Evolutionary conservation across 1,140 invertebrate genomes (phyloP), one percentile per base, ranked within the genome.

Genomic region (Drosophila funebris): DNA sequence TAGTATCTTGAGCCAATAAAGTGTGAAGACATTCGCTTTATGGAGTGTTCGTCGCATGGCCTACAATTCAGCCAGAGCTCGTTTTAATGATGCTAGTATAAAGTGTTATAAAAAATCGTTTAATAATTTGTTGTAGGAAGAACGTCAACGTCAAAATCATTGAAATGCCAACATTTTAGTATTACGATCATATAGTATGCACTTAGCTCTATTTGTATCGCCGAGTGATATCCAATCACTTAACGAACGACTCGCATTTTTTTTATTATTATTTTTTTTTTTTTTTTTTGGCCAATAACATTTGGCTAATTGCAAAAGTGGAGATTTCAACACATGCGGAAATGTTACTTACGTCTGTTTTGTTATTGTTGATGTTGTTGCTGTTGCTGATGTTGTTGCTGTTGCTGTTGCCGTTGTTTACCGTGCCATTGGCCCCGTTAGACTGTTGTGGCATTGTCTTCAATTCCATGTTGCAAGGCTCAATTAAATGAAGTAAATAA

Each of bases 381-480:
- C 16, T 60, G 37, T 24, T 36, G 27, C 1, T 22, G 46, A 24
- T 60, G 13, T 1, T 16, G 37, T 20, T 54, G 43, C 43, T 48
- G 31, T 50, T 33, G 60, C 22, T 58, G 14, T 2, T 14, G 36
- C 18, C 44, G 41, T 44, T 37, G 22, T 52, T 37, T 52, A 11
- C 31, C 9, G 13, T 66, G 29, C 53, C 62, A 58, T 72, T 67
- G 69, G 53, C 62, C 33, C 36, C 57, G 20, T 44, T 69, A 14
- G 16, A 11, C 16, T 33, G 44, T 27, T 43, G 62, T 36, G 71
- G 58, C 64, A 69, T 46, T 70, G 64, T 70, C 56, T 68, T 69
- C 53, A 69, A 44, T 56, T 68, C 64, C 64, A 73, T 73, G 61
- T 71, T 73, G 71, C 64, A 66, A 58, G 60, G 62, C 33, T 7